Conservation (phyloP, 1,140 invertebrate species). For the Ephestia elutella region DNA sequence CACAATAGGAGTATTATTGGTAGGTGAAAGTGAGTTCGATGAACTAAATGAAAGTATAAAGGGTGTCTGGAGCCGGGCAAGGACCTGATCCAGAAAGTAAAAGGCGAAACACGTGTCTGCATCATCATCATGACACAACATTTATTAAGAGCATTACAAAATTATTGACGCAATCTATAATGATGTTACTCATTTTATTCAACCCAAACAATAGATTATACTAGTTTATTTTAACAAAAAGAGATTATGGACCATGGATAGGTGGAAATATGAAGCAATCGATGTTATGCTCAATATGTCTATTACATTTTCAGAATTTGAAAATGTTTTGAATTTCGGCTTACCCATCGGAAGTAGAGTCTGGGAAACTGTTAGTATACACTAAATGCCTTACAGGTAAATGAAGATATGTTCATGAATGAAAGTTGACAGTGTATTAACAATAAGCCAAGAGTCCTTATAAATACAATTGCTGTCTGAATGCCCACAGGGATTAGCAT, state of each 20-base stretch:
- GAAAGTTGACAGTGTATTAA: no score
- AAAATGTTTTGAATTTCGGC: no score
- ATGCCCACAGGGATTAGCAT: background rate
- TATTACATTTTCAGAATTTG: no score
- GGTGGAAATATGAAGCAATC: no score
- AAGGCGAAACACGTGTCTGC: slow-evolving; percentile 15
- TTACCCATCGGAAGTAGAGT: no score
- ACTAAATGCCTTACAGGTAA: no score
- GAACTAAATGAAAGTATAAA: slow-evolving; percentile 66
- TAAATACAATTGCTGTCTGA: background rate
- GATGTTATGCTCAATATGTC: no score
- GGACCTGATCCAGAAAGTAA: slow-evolving; percentile 35
- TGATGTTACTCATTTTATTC: background rate
- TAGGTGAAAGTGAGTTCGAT: slow-evolving; percentile 71
- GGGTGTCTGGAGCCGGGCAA: slow-evolving; percentile 35
- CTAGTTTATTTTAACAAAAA: no score
- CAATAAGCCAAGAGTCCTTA: background rate
- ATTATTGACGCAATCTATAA: background rate
- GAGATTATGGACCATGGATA: no score
- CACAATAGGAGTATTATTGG: slow-evolving; percentile 50
- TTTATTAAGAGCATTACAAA: background rate
- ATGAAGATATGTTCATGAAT: no score
- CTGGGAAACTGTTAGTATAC: no score
- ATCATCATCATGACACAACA: background rate
- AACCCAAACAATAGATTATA: no score